Conservation (phyloP, 2,113 vertebrate genomes). For the Xenotilapia leptura region DNA sequence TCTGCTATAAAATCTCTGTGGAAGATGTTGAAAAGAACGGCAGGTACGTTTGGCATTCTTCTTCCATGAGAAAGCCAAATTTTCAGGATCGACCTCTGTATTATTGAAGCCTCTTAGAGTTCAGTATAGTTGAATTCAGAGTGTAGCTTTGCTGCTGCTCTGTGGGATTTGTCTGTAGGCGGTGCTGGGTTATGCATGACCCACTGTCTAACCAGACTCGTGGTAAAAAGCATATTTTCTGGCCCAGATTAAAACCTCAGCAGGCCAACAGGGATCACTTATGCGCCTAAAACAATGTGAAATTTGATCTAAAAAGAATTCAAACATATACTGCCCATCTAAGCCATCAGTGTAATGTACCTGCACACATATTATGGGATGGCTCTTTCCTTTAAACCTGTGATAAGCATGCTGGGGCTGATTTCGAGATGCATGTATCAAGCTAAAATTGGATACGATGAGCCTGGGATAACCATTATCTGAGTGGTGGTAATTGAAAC, state of each 20-base stretch:
- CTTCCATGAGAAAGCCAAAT: not conserved
- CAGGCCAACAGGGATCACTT: not conserved
- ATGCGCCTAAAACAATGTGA: not conserved
- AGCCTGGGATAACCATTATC: constrained; percentile 43
- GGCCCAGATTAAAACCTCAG: not conserved
- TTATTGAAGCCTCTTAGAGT: not conserved
- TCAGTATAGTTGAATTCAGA: not conserved
- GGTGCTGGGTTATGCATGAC: not conserved
- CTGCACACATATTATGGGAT: not conserved
- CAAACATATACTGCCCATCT: not conserved
- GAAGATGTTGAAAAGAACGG: not conserved
- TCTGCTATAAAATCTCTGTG: not conserved
- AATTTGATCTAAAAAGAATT: constrained; percentile 18
- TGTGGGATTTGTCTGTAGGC: not conserved
- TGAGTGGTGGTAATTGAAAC: constrained; percentile 59
- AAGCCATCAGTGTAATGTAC: not conserved
- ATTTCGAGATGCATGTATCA: constrained; percentile 19
- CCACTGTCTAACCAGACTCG: not conserved
- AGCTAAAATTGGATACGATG: constrained; percentile 5
- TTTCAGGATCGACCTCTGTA: not conserved
- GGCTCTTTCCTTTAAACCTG: not conserved
- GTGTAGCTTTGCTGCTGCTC: not conserved
- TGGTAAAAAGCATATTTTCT: not conserved
- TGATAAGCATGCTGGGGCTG: not conserved
- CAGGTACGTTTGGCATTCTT: not conserved